Conservation (phyloP, 2,888 invertebrate species). For the Unio pictorum region DNA sequence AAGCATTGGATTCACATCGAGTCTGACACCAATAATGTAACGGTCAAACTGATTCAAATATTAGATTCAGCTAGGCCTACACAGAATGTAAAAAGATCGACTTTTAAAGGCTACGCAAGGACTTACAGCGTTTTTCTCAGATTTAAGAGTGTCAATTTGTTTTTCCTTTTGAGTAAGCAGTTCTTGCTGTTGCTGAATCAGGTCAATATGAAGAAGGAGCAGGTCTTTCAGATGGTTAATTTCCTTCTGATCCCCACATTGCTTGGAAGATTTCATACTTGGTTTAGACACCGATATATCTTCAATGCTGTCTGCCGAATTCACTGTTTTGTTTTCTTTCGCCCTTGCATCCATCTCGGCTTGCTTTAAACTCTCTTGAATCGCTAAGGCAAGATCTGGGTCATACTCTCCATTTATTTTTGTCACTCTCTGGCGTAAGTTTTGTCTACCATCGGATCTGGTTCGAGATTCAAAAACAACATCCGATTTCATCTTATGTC, state of each 20-base stretch:
- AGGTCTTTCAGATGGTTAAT: conserved; percentile 77
- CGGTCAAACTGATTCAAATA: no score
- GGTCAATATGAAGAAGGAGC: conserved; percentile 85
- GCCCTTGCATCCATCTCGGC: conserved; percentile 43
- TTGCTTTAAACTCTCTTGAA: conserved; percentile 59
- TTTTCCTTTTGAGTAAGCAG: conserved; percentile 86
- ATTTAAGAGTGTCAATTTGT: conserved; percentile 80
- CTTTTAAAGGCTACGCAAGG: no score
- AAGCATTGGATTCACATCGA: no score
- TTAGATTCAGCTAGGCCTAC: no score
- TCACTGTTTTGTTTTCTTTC: conserved; percentile 34
- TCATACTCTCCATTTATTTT: conserved; percentile 58
- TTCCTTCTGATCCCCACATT: conserved; percentile 31
- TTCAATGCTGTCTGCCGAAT: conserved; percentile 14
- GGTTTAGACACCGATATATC: conserved; percentile 27
- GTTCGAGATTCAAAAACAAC: conserved; percentile 40
- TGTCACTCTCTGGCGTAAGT: conserved; percentile 45
- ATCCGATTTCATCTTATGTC: conserved; percentile 37
- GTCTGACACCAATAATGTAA: no score
- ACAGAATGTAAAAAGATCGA: no score
- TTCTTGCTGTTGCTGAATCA: conserved; percentile 92
- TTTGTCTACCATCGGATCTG: conserved; percentile 40
- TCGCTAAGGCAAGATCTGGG: conserved; percentile 56
- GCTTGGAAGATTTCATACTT: conserved; percentile 17
- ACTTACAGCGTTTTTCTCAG: conserved; percentile 85